Evolutionary conservation across 2,113 vertebrate genomes (phyloP).

Genomic region (Rhipidura dahli): DNA sequence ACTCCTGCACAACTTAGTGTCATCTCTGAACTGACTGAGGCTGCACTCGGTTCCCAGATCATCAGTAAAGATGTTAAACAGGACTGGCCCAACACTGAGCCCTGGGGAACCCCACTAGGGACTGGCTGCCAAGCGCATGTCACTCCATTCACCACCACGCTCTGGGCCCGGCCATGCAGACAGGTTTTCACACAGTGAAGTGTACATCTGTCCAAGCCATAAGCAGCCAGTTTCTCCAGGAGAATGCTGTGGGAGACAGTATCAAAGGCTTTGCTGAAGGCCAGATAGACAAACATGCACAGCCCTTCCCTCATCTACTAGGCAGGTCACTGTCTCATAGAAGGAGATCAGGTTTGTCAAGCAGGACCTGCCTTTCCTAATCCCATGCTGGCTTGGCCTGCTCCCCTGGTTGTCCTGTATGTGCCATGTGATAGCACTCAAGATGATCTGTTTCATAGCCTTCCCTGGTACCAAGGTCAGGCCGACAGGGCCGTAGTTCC

Average conservation of each 20-base stretch:
- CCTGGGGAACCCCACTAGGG: not conserved
- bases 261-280: not conserved
- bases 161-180: not conserved
- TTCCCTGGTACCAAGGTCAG: not conserved
- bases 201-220: not conserved
- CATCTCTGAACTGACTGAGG: not conserved
- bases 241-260: not conserved
- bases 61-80: not conserved
- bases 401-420: not conserved
- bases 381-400: no score
- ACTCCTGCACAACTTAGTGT: not conserved
- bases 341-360: not conserved
- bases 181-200: not conserved
- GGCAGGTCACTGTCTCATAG: not conserved
- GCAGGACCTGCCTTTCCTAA: not conserved
- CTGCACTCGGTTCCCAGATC: not conserved
- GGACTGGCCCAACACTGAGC: not conserved
- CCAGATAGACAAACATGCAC: not conserved
- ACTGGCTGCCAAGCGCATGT: not conserved
- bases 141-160: not conserved
- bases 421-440: not conserved
- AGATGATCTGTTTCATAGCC: not conserved
- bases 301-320: not conserved
- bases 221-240: not conserved
- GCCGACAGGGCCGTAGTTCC: not conserved